These are phyloP conservation scores for Caenorhabditis briggsae DNA, from an alignment of 1,140 invertebrate genomes.

Conservation along the genomic window DNA sequence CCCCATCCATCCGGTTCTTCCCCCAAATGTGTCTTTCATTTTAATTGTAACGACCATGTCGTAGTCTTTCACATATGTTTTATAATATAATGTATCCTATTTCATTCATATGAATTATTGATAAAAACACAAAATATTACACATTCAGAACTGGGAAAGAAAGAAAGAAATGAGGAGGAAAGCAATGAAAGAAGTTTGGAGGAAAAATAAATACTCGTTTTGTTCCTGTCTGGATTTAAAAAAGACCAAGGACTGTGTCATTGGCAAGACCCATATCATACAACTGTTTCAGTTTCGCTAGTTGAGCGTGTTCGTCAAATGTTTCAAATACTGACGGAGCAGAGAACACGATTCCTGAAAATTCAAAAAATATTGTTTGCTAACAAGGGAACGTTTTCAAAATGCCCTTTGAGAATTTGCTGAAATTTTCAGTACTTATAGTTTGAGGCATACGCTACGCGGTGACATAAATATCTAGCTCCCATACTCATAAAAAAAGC, in stretches of 20 bases:
- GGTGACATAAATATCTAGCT: too few species aligned
- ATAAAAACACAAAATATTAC: background rate
- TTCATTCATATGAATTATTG: slow-evolving; percentile 47
- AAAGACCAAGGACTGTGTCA: slow-evolving; percentile 41
- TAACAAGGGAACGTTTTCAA: background rate
- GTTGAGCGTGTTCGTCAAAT: slow-evolving; percentile 54
- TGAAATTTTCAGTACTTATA: background rate
- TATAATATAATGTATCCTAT: slow-evolving; percentile 11
- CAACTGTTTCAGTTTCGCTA: slow-evolving; percentile 51
- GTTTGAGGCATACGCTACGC: too few species aligned
- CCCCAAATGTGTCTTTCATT: slow-evolving; percentile 8
- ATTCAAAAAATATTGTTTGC: too few species aligned
- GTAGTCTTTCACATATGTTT: background rate
- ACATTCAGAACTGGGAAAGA: background rate
- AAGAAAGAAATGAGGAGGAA: slow-evolving; percentile 5
- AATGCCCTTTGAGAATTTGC: too few species aligned
- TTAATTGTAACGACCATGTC: slow-evolving; percentile 52
- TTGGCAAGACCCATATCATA: slow-evolving; percentile 57
- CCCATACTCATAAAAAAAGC: too few species aligned
- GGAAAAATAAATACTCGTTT: background rate
- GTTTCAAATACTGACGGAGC: slow-evolving; percentile 63
- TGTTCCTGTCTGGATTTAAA: background rate
- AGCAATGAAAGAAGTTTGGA: background rate
- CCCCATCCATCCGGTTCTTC: slow-evolving; percentile 45
- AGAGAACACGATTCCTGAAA: slow-evolving; percentile 57